Evolutionary conservation across 2,888 invertebrate species (phyloP), one percentile per base, ranked within the genome.

Genomic region (Polydrusus pterygomalis): DNA sequence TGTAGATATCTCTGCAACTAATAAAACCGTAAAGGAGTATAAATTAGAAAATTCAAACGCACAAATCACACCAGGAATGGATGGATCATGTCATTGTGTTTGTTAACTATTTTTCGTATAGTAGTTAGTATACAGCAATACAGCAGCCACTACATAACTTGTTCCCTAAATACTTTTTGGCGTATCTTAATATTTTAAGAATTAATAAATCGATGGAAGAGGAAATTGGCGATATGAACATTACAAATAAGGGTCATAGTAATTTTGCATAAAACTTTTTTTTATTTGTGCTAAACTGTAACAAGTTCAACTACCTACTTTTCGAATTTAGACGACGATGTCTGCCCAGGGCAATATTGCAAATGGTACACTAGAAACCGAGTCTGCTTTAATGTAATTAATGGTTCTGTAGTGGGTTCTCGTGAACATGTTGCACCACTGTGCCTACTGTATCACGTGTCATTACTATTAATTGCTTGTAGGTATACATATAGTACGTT

Each of bases 221-320:
- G n/a, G n/a, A n/a, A n/a, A n/a, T n/a, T n/a, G n/a, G n/a, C n/a
- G n/a, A n/a, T n/a, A n/a, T n/a, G n/a, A n/a, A n/a, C n/a, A n/a
- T n/a, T n/a, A n/a, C n/a, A n/a, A n/a, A n/a, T 20, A 25, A 25
- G 25, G 25, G 25, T 25, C 25, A 11, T 49, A 3, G 18, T 10
- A 18, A 8, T 17, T 51, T 18, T 17, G 10, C 15, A 51, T 10
- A 10, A 15, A n/a, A n/a, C n/a, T 18, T 51, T 51, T 18, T 38
- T 34, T 9, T 1, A 7, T 47, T 54, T 51, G 63, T 43, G n/a
- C 43, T 43, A 1, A 54, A 38, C 15, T 80, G 80, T 83, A 84
- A 84, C 85, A 84, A 84, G 84, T 84, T 84, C 82, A 80, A 79
- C 80, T 77, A 74, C 78, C 8, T n/a, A 70, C 62, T 70, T 63